phyloP scores from a whole-genome alignment of 1,140 invertebrate genomes.

The Pemphigus obesinymphae region DNA sequence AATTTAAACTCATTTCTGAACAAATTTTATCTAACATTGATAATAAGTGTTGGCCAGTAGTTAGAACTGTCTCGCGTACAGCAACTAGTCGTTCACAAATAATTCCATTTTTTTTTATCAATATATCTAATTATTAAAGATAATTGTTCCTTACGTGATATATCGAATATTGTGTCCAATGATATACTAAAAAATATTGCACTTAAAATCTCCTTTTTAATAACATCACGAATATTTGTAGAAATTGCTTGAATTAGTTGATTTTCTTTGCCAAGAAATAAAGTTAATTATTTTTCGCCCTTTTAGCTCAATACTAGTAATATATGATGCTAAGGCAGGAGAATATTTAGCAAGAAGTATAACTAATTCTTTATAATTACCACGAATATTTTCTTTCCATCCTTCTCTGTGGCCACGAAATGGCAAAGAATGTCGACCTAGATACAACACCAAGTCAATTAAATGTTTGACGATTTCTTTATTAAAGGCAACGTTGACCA shows the following conservation, averaged over 20 bases:
- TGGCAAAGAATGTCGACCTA: neutral
- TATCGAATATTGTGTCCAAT: neutral
- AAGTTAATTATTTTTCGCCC: neutral
- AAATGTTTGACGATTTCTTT: neutral
- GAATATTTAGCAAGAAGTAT: neutral
- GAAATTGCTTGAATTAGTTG: neutral
- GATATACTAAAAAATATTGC: neutral
- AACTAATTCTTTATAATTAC: neutral
- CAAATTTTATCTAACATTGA: neutral
- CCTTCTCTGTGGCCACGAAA: neutral
- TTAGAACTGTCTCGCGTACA: neutral
- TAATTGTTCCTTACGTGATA: neutral
- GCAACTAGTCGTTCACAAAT: neutral
- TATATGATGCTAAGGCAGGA: neutral
- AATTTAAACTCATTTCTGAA: neutral
- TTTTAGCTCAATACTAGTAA: neutral
- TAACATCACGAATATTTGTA: neutral
- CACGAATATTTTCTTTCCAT: neutral
- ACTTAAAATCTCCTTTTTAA: neutral
- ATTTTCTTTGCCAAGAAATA: neutral
- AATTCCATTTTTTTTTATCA: neutral
- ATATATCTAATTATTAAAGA: neutral
- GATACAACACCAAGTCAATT: neutral
- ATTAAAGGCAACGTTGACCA: neutral
- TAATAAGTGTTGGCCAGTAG: neutral